These are phyloP conservation scores for Apostichopus leukothele DNA, from an alignment of 53 echinoderm and acorn worm species.

Conservation along the genomic window DNA sequence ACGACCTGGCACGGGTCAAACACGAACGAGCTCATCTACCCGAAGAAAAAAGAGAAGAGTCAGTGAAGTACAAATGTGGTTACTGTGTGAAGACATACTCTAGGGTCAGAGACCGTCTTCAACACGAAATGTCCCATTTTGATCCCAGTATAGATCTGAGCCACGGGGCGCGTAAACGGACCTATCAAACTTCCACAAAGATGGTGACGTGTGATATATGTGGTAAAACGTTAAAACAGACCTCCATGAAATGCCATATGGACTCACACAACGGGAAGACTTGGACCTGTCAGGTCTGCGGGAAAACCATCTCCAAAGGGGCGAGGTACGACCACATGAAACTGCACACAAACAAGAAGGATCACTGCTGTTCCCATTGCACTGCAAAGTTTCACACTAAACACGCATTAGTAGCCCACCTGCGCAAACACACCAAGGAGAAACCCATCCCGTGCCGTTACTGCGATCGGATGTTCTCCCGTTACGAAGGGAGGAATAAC, in stretches of 20 bases:
- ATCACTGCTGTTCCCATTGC: slow-evolving; percentile 14
- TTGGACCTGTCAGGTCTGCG: slow-evolving; percentile 30
- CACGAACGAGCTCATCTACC: background rate
- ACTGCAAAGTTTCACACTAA: background rate
- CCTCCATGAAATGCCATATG: slow-evolving; percentile 23
- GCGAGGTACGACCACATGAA: background rate
- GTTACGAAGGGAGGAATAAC: slow-evolving; percentile 29
- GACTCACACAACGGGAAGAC: background rate
- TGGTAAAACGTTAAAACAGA: background rate
- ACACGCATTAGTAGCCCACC: background rate
- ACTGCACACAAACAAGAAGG: background rate
- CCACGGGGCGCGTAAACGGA: background rate
- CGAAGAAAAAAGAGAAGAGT: background rate
- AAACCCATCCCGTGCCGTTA: slow-evolving; percentile 19
- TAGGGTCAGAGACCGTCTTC: slow-evolving; percentile 8
- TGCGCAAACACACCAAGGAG: slow-evolving; percentile 21
- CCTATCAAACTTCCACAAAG: background rate
- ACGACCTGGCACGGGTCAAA: background rate
- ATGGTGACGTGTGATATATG: slow-evolving; percentile 1
- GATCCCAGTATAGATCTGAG: slow-evolving; percentile 27
- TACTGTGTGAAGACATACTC: slow-evolving; percentile 20
- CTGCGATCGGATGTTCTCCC: slow-evolving; percentile 9
- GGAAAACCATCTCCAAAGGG: slow-evolving; percentile 8
- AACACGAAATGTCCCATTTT: slow-evolving; percentile 15
- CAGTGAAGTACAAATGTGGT: background rate